Base-by-base conservation (phyloP, 2,797 vertebrate genomes). In the Cichlasoma orientale region DNA sequence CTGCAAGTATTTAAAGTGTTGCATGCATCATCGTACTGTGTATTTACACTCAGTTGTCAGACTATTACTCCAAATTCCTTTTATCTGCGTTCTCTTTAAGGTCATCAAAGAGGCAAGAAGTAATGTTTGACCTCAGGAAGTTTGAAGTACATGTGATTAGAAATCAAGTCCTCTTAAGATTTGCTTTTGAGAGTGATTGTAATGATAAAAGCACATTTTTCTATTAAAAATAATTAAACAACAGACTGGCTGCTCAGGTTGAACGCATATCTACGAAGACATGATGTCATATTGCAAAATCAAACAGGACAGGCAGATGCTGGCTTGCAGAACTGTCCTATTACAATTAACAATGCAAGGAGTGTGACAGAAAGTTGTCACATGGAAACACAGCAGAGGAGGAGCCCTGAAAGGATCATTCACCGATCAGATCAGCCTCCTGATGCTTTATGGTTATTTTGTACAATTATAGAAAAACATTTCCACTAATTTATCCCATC, bases 1-100 rank as follows among this genome's bases (percentile, higher is more conserved):
- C 92, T 92, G 91, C 82, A 75, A 61, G 84, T 85, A 80, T 88
- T 92, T 87, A 50, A 75, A 77, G 25, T 52, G 73, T 73, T 44
- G 36, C 59, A 75, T 56, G 59, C 75, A 56, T 83, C 54, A 71
- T 76, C 57, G 56, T 3, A 16, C n/a, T 85, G 74, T 83, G 70
- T 89, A 54, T 90, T 89, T 89, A 82, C 59, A 79, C 52, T 81
- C 27, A 58, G 54, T 74, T 90, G 80, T 82, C 70, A 73, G 83
- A 69, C 79, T 80, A 91, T 92, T 82, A 86, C 56, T 38, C 53
- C 68, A 82, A 78, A 84, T 75, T 87, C 72, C 38, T 92, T 90
- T 79, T 50, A 75, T 85, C 79, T 72, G 10, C 44, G 63, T 50
- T 69, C n/a, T 56, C 25, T 58, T 75, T 78, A 54, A 77, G 59